Conservation (phyloP, 2,113 vertebrate species). For the Chloebia gouldiae region DNA sequence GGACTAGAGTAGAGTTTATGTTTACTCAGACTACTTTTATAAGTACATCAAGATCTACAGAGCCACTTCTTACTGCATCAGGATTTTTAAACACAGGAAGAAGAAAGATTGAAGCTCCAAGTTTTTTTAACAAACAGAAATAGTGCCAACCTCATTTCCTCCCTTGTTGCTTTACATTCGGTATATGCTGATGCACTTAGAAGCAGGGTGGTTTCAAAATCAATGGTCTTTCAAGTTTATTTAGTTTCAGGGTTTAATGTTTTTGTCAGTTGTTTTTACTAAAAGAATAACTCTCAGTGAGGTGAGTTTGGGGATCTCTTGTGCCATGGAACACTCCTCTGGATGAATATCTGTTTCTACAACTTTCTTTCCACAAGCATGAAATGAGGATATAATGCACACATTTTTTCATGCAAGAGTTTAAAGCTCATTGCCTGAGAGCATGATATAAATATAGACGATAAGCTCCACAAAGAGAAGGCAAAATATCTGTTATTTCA, state of each 20-base stretch:
- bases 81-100: not conserved
- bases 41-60: not conserved
- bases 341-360: not conserved
- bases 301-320: not conserved
- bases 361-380: not conserved
- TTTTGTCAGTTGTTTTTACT: not conserved
- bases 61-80: not conserved
- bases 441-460: not conserved
- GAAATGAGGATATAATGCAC: not conserved
- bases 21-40: not conserved
- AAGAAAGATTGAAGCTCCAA: not conserved
- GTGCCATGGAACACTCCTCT: not conserved
- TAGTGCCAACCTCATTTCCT: not conserved
- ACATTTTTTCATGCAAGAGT: not conserved
- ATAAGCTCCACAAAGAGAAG: not conserved
- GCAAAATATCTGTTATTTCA: not conserved
- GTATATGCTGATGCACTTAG: not conserved
- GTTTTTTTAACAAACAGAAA: not conserved
- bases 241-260: not conserved
- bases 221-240: not conserved
- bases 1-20: not conserved
- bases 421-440: not conserved
- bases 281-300: not conserved
- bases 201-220: not conserved
- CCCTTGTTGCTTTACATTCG: not conserved